Evolutionary conservation across 92 coral and sea anemone genomes (phyloP).

Genomic region (Virgularia gustaviana): DNA sequence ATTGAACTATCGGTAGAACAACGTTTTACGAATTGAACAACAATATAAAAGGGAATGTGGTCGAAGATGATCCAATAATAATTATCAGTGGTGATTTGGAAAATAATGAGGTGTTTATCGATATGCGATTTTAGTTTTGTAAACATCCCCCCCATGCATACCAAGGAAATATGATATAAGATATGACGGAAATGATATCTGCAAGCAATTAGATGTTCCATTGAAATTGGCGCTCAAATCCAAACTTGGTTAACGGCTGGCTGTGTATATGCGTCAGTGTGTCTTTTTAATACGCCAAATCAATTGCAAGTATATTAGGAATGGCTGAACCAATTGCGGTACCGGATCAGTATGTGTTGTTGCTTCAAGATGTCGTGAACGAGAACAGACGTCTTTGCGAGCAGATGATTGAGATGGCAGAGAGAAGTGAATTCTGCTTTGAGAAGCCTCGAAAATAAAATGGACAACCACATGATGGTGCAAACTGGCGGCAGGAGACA

Average conservation of each 20-base stretch:
- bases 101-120: background rate
- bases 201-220: background rate
- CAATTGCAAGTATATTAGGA: background rate
- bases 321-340: background rate
- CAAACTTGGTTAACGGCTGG: background rate
- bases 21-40: background rate
- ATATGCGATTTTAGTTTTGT: background rate
- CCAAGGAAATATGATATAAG: slow-evolving; percentile 9
- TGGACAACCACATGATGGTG: background rate
- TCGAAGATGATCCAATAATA: background rate
- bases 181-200: background rate
- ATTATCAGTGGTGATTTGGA: background rate
- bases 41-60: background rate
- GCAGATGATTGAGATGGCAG: background rate
- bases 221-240: background rate
- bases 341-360: slow-evolving; percentile 9
- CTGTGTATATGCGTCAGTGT: background rate
- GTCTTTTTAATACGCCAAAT: background rate
- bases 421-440: background rate
- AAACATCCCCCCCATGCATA: background rate
- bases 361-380: slow-evolving; percentile 4
- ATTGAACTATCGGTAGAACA: background rate
- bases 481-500: background rate
- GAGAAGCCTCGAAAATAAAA: background rate
- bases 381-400: slow-evolving; percentile 6